Evolutionary conservation across 2,888 invertebrate genomes (phyloP).

Genomic region (Arenicola marina): DNA sequence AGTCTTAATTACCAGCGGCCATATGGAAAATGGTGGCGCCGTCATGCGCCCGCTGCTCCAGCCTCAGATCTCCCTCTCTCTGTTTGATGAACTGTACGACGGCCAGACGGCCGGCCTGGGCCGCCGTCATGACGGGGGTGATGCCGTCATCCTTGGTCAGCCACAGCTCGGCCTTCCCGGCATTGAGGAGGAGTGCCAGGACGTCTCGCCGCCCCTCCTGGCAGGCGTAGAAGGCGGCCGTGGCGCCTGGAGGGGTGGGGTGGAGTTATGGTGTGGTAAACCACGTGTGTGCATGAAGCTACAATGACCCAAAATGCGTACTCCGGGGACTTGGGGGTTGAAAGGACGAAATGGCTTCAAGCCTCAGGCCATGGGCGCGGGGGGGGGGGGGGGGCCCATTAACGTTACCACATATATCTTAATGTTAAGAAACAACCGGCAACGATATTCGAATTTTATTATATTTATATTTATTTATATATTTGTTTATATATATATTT

Average conservation of each 20-base stretch:
- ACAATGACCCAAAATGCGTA: too few relatives aligned
- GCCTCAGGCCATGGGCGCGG: too few relatives aligned
- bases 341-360: too few relatives aligned
- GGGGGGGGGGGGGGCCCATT: too few relatives aligned
- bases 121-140: conserved; percentile 85
- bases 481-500: too few relatives aligned
- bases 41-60: conserved; percentile 66
- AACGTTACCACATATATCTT: too few relatives aligned
- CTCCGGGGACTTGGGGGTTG: too few relatives aligned
- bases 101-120: conserved; percentile 83
- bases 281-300: too few relatives aligned
- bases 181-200: conserved; percentile 79
- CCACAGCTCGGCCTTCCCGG: conserved; percentile 80
- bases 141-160: conserved; percentile 83
- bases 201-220: conserved; percentile 86
- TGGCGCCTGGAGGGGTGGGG: conserved; percentile 77
- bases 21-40: conserved; percentile 87
- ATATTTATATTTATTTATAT: too few relatives aligned
- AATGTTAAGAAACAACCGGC: too few relatives aligned
- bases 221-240: conserved; percentile 84
- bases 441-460: too few relatives aligned
- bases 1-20: conserved; percentile 77
- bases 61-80: conserved; percentile 17
- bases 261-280: too few relatives aligned
- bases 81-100: conserved; percentile 31